Base-by-base conservation (phyloP, 2,888 invertebrate genomes). In the Chymomyza amoena region DNA sequence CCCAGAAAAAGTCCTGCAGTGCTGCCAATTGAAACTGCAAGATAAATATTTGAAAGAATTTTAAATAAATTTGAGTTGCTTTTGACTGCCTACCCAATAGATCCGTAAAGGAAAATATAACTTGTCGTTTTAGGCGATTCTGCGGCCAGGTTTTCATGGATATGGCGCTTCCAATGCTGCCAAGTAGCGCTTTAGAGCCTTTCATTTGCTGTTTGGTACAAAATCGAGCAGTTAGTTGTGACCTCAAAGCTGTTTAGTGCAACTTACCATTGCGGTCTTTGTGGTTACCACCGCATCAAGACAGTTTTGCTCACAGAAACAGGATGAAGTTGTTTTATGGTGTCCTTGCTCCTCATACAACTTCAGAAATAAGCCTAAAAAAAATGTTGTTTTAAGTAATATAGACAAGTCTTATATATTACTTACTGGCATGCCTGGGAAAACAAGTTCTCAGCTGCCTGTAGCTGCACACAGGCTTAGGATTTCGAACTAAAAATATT, bases 1-100 rank as follows among this genome's bases (percentile, higher is more conserved):
- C 96, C 96, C 6, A 96, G 93, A 89, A 96, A 96, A 3, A 96
- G 91, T 0, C 96, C 96, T 0, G 95, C 95, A 91, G 96, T 95
- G 32, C 96, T 95, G n/a, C 96, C 96, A 4, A 96, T 94, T 9
- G 95, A 94, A 76, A 96, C 95, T 96, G 90, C 7, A 92, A 90
- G n/a, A 66, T 39, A 28, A 68, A 64, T 25, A n/a, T 18, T 20
- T 61, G 39, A 16, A 28, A 36, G 25, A 36, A 15, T n/a, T 25
- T n/a, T 45, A 36, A 28, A 50, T 68, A 45, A 51, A 28, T 0
- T 1, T 15, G 18, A n/a, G 4, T 6, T 9, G 32, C 13, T 1
- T 16, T 4, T 15, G 57, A 50, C 4, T 13, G 63, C 66, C 54
- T 73, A 91, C 92, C 91, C 70, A 92, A 67, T 1, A 92, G 86